Evolutionary conservation across 2,888 invertebrate genomes (phyloP).

Genomic region (Apantesis nais): DNA sequence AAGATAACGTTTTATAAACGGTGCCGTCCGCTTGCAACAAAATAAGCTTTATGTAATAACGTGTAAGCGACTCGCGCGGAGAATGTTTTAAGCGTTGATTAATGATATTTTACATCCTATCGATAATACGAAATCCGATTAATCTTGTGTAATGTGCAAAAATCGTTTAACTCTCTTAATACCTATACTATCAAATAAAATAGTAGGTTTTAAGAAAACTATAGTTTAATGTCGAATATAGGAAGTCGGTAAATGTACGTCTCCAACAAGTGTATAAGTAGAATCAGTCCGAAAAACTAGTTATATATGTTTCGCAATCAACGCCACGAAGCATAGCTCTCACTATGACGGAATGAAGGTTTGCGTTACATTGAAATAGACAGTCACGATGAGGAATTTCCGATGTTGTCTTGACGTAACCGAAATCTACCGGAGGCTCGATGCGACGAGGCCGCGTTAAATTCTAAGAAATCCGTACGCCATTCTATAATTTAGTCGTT

Average conservation of each 20-base stretch:
- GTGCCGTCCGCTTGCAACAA: conserved; percentile 81
- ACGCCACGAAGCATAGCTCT: conserved; percentile 14
- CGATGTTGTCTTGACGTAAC: conserved; percentile 59
- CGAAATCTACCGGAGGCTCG: conserved; percentile 50
- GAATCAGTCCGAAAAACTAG: conserved; percentile 17
- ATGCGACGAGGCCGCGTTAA: conserved; percentile 29
- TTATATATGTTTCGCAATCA: conserved; percentile 25
- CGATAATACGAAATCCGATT: conserved; percentile 65
- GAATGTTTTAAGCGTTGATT: conserved; percentile 71
- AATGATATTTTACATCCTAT: conserved; percentile 60
- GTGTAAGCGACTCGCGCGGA: conserved; percentile 74
- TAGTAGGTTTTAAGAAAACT: neutral
- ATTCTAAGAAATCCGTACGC: conserved; percentile 63
- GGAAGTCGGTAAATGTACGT: conserved; percentile 28
- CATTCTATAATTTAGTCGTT: conserved; percentile 33
- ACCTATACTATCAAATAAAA: neutral
- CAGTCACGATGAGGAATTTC: conserved; percentile 68
- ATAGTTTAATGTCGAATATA: neutral
- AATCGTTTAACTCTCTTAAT: conserved; percentile 17
- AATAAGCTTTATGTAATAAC: conserved; percentile 83
- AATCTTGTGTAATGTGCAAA: conserved; percentile 26
- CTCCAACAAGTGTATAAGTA: neutral
- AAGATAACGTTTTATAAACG: conserved; percentile 85
- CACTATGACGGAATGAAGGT: conserved; percentile 8
- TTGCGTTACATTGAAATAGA: conserved; percentile 47